These are phyloP conservation scores for Tragelaphus oryx DNA, from an alignment of 2,797 vertebrate genomes.

Conservation along the genomic window DNA sequence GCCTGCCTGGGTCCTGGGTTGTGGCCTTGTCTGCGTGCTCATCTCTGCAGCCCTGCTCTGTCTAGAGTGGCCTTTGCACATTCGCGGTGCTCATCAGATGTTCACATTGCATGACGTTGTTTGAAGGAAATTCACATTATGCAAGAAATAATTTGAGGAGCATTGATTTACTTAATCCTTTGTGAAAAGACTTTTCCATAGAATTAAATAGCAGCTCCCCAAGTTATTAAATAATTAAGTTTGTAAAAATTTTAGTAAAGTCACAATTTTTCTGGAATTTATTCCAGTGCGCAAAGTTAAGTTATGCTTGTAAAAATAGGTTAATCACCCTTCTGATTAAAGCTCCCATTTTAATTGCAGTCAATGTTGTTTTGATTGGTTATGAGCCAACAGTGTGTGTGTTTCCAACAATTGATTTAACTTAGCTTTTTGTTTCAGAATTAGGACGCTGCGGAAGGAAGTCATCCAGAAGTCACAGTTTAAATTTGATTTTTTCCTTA, in stretches of 20 bases:
- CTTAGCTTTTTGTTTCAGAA: conserved; percentile 30
- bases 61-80: background rate
- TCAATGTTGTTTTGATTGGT: background rate
- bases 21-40: background rate
- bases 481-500: conserved; percentile 28
- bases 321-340: conserved; percentile 24
- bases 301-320: background rate
- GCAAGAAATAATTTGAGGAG: background rate
- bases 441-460: conserved; percentile 11
- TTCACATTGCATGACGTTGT: background rate
- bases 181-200: background rate
- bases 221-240: background rate
- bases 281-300: background rate
- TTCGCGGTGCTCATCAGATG: background rate
- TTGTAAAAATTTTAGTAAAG: conserved; percentile 5
- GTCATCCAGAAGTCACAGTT: background rate
- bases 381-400: background rate
- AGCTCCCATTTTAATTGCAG: background rate
- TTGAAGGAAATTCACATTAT: background rate
- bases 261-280: background rate
- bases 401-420: conserved; percentile 12
- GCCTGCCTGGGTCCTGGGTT: background rate
- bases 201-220: background rate
- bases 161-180: background rate
- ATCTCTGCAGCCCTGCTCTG: background rate